Evolutionary conservation across 2,888 invertebrate genomes (phyloP).

Genomic region (Gibbula magus): DNA sequence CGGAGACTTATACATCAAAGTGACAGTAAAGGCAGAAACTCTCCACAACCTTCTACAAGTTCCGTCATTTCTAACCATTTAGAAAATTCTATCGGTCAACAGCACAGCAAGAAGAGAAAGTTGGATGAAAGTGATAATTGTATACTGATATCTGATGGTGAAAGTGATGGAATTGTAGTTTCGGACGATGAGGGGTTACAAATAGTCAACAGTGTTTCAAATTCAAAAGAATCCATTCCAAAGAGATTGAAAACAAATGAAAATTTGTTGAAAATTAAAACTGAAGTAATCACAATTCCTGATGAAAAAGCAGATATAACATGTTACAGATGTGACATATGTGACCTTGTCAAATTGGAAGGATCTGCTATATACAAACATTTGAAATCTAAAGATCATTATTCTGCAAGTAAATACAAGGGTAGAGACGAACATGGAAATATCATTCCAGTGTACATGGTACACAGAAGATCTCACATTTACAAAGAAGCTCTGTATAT

Average conservation of each 20-base stretch:
- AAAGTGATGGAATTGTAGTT: too few relatives aligned
- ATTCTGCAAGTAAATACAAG: not conserved
- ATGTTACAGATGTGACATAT: not conserved
- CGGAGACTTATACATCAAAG: too few relatives aligned
- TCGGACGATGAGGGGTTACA: too few relatives aligned
- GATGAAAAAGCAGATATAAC: not conserved
- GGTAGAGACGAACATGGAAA: not conserved
- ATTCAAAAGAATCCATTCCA: too few relatives aligned
- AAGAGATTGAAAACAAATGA: not conserved
- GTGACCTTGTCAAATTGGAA: not conserved
- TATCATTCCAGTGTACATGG: not conserved
- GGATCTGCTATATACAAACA: not conserved
- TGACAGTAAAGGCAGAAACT: too few relatives aligned
- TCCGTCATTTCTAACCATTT: too few relatives aligned
- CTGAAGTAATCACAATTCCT: not conserved
- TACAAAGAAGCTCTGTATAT: not conserved
- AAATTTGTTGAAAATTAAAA: not conserved
- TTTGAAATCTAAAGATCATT: not conserved
- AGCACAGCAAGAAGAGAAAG: too few relatives aligned
- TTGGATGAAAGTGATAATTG: too few relatives aligned
- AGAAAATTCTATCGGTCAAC: too few relatives aligned
- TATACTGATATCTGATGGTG: too few relatives aligned
- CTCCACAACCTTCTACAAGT: too few relatives aligned
- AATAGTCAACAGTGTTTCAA: too few relatives aligned
- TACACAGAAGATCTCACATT: not conserved